Evolutionary conservation across 2,113 vertebrate species (phyloP), one percentile per base, ranked within the genome.

Genomic region (Dendrocopos noguchii): DNA sequence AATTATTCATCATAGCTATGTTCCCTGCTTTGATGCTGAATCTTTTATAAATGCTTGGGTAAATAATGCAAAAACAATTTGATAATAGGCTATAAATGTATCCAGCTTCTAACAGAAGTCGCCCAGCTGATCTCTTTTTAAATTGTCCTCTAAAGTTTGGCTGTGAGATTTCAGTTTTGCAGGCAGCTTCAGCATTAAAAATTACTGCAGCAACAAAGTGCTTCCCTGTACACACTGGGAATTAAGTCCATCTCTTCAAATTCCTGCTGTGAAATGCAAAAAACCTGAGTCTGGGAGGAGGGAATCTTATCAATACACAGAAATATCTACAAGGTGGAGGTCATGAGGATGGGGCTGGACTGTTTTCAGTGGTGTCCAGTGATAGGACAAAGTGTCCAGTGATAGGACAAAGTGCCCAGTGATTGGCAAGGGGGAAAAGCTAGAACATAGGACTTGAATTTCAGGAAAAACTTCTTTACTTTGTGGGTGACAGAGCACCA

Each of bases 51-150:
- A 87, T 55, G 34, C 68, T 64, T 50, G n/a, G 71, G 61, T 78
- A 93, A 95, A 94, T 82, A 93, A 72, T 4, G 3, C 46, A 93
- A 73, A 79, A 87, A 21, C 61, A 93, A 36, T 95, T 90, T 64
- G 39, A 31, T 61, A 42, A 68, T 61, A 27, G 17, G 28, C 21
- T 61, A 29, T 68, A 57, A 88, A 80, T 46, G 6, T 71, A 22
- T 74, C 74, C 52, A 53, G 56, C 39, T 89, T 80, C 19, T 31
- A 80, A 84, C 1, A 5, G 20, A 70, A 42, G 24, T 53, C 12
- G 17, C 39, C 53, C 63, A 53, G 36, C 33, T 80, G 36, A 46
- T 33, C 33, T 72, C 39, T 88, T 84, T 44, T 25, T 59, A 50
- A 78, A 61, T 70, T 88, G 53, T 44, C 80, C 39, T 89, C 88